phyloP scores from a whole-genome alignment of 2,113 vertebrate genomes.

The Aldabrachelys gigantea region DNA sequence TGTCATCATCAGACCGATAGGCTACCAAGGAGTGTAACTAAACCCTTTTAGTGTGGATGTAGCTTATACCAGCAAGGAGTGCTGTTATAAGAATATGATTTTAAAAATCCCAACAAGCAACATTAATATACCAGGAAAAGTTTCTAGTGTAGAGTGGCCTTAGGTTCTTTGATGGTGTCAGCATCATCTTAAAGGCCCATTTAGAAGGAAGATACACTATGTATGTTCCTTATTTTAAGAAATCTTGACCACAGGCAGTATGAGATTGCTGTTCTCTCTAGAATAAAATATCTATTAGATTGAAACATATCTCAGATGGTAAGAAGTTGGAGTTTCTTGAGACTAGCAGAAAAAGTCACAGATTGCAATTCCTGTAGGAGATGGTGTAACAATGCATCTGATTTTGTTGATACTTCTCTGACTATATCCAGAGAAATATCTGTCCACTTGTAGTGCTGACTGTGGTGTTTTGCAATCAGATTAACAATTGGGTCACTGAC shows the following conservation, averaged over 20 bases:
- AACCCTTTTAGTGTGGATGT: neutral
- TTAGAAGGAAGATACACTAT: neutral
- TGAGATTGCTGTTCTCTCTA: neutral
- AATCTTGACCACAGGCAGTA: neutral
- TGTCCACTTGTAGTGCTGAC: neutral
- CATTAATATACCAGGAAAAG: neutral
- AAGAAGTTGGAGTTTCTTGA: neutral
- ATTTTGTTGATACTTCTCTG: neutral
- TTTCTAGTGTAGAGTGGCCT: neutral
- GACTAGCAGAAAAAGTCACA: neutral
- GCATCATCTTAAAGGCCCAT: neutral
- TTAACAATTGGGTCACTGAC: neutral
- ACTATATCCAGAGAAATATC: neutral
- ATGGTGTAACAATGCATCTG: neutral
- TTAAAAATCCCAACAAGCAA: neutral
- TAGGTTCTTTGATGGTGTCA: neutral
- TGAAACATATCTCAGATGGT: neutral
- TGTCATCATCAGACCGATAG: too few relatives aligned
- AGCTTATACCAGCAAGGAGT: neutral
- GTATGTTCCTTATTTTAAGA: neutral
- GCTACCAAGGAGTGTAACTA: neutral
- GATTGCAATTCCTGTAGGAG: neutral
- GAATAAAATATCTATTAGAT: neutral
- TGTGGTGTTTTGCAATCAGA: rapidly evolving
- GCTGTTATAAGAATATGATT: neutral